phyloP scores from a whole-genome alignment of 2,113 vertebrate species.

The Lamprologus callipterus region DNA sequence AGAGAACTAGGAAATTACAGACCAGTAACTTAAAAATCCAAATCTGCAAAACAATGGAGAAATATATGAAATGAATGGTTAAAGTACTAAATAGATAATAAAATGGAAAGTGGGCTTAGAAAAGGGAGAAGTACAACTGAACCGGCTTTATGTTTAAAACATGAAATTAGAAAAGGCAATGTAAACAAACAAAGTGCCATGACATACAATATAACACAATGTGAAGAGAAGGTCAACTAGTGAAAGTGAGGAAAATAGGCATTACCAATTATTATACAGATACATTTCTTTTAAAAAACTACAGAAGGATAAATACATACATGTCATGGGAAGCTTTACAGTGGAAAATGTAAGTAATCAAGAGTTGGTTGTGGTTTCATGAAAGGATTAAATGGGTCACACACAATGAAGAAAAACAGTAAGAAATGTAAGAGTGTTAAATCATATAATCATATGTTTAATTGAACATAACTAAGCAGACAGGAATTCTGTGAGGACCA shows the following conservation, averaged over 20 bases:
- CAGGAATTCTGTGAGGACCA: background rate
- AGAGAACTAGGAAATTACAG: background rate
- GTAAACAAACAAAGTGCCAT: background rate
- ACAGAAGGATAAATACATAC: background rate
- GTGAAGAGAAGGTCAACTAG: background rate
- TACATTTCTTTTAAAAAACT: background rate
- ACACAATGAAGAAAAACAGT: background rate
- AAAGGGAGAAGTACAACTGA: background rate
- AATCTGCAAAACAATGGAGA: background rate
- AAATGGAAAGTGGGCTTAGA: background rate
- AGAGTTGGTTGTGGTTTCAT: background rate
- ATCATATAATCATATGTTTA: background rate
- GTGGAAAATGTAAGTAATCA: background rate
- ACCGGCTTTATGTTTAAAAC: background rate
- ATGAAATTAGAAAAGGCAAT: background rate
- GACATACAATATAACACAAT: background rate
- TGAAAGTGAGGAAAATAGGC: background rate
- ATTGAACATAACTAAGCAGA: background rate
- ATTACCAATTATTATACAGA: background rate
- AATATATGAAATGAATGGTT: background rate
- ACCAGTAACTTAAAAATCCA: background rate
- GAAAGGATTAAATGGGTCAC: background rate
- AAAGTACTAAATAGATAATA: background rate
- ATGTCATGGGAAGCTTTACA: background rate
- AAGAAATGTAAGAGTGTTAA: background rate